Base-by-base conservation (phyloP, 2,888 invertebrate species). In the Tipula helvola region DNA sequence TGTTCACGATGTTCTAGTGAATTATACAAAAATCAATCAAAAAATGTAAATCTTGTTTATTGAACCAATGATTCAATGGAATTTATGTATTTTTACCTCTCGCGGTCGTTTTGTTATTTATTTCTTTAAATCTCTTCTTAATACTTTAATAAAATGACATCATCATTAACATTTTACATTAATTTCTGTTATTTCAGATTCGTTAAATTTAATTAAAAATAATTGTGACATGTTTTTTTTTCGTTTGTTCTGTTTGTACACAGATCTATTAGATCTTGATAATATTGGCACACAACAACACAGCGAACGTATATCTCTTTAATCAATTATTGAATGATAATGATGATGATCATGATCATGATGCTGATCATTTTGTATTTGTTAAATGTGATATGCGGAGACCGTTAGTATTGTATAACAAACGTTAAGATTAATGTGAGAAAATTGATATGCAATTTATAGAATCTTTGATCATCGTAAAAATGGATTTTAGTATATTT, bases 101-200 rank as follows among this genome's bases (percentile, higher is more conserved):
- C 52, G 28, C 52, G 5, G 8, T 71, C 71, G 71, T 71, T 28
- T 28, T 10, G 28, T 71, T 71, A 71, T 71, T 71, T 57, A 16
- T 57, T 71, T 71, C 18, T 71, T 71, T 18, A 71, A 71, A 71
- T 71, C 71, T 71, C 28, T 18, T 28, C 28, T 28, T 71, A 71
- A 28, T 71, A 28, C 28, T 13, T 71, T 28, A 71, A 71, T 71
- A 71, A n/a, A 71, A 12, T 71, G 71, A 71, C 71, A 71, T 71
- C 71, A 71, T 71, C 71, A 71, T 71, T 71, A 71, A 71, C 71
- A 71, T 71, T 71, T 71, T 71, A 71, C 71, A 71, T 71, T 71
- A 28, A 71, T 71, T 71, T 71, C 71, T 71, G 71, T 71, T 71
- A 57, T 71, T 71, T 71, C 71, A 71, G 18, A 71, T 71, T 28